Evolutionary conservation across 2,113 vertebrate species (phyloP), one percentile per base, ranked within the genome.

Genomic region (Marcusenius ussheri): DNA sequence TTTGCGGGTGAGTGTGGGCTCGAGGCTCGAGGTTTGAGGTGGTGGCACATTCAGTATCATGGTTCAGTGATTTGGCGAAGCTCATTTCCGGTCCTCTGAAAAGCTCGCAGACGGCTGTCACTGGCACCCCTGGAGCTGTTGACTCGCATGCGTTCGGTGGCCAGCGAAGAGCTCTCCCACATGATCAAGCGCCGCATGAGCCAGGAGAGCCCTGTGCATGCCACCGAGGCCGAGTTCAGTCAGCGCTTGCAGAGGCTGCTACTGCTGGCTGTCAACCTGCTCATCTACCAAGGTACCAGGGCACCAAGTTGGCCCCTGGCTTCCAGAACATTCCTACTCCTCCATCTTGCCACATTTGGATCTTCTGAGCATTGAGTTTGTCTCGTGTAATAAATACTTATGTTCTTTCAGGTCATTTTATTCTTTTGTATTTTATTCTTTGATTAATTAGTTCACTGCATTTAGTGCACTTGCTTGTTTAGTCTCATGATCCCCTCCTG

Each of bases 121-220:
- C 90, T 97, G 92, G 95, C 96, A 84, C 97, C 97, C 66, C 97
- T 97, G 1, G 98, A 99, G 93, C 94, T 99, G 88, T 93, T 99
- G 93, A 95, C 96, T 94, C 96, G 96, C 91, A 99, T 99, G 98
- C 97, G 97, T 9, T 97, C 96, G 0, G 95, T 99, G 89, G 98
- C 98, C 86, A 98, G 96, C 8, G 98, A 99, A 31, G 98, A 99
- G 90, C 98, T 99, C 50, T 95, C 96, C 51, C 94, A 96, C 92
- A 98, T 99, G 97, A 97, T 99, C 96, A 97, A 99, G 89, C 95
- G 96, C 58, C 96, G 97, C 91, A 97, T 99, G 98, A 99, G 97
- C 93, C 97, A 98, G 92, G 98, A 99, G 94, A 97, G 96, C 93
- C 97, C 98, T 0, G 92, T 97, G 70, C 96, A 97, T 88, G 97